Evolutionary conservation across 2,113 vertebrate species (phyloP).

Genomic region (Pygoscelis antarcticus): DNA sequence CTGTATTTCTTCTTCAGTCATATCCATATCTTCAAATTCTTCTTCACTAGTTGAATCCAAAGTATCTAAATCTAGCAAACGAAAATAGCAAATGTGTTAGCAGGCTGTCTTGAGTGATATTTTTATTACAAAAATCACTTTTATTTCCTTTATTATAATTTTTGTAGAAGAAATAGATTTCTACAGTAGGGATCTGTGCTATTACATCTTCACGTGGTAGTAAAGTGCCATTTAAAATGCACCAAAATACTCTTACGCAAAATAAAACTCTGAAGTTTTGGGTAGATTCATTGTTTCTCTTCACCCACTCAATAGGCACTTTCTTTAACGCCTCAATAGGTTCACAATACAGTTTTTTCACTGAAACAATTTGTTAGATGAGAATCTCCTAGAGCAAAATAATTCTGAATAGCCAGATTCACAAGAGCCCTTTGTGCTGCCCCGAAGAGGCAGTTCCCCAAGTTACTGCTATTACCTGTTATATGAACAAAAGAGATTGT

Average conservation of each 20-base stretch:
- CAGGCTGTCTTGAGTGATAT: background rate
- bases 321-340: background rate
- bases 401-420: background rate
- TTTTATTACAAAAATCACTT: background rate
- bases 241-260: background rate
- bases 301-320: background rate
- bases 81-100: background rate
- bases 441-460: background rate
- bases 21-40: background rate
- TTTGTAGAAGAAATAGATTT: background rate
- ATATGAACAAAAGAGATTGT: slow-evolving; percentile 74
- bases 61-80: slow-evolving; percentile 35
- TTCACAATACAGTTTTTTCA: background rate
- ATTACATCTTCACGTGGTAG: background rate
- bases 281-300: background rate
- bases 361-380: background rate
- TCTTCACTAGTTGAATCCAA: background rate
- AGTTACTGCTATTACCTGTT: slow-evolving; percentile 68
- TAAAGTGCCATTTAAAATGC: background rate
- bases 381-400: background rate
- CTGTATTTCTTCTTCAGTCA: background rate
- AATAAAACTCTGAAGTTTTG: background rate
- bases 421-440: background rate
- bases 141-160: background rate
- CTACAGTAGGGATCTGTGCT: background rate